Conservation (phyloP, 2,113 vertebrate genomes). For the Lasiurus borealis region DNA sequence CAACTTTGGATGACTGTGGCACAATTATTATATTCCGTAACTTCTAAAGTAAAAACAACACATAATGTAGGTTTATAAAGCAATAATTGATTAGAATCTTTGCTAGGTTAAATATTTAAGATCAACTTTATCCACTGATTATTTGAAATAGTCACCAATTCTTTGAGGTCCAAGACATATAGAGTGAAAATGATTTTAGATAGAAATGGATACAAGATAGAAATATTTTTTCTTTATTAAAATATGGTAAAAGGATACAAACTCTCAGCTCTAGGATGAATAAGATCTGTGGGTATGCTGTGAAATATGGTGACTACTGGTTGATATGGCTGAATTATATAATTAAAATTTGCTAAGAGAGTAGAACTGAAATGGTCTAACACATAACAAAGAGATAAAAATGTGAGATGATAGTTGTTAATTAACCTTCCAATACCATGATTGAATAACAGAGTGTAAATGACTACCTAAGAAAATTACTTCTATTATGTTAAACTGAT, state of each 20-base stretch:
- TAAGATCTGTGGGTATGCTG: neutral
- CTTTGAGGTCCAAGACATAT: neutral
- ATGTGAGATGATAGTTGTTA: neutral
- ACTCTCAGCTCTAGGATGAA: neutral
- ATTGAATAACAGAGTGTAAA: neutral
- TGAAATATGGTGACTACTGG: neutral
- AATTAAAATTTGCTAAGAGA: neutral
- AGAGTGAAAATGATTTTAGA: conserved; percentile 25
- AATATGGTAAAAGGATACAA: neutral
- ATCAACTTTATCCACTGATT: neutral
- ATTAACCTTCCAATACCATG: neutral
- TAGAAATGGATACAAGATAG: conserved; percentile 48
- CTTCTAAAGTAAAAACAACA: neutral
- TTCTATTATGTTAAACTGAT: neutral
- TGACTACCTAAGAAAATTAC: fast-evolving
- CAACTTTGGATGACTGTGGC: neutral
- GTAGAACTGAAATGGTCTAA: neutral
- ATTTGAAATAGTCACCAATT: neutral
- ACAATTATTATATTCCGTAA: conserved; percentile 24
- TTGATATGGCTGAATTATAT: neutral
- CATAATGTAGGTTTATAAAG: neutral
- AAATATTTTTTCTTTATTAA: neutral
- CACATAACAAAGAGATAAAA: neutral
- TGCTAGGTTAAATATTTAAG: neutral
- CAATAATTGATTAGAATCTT: conserved; percentile 12